A percentile compares a stretch with the other conserved stretches of the same genome.
Conservation (phyloP, 2,888 invertebrate genomes). For the Augochlorella aurata region DNA sequence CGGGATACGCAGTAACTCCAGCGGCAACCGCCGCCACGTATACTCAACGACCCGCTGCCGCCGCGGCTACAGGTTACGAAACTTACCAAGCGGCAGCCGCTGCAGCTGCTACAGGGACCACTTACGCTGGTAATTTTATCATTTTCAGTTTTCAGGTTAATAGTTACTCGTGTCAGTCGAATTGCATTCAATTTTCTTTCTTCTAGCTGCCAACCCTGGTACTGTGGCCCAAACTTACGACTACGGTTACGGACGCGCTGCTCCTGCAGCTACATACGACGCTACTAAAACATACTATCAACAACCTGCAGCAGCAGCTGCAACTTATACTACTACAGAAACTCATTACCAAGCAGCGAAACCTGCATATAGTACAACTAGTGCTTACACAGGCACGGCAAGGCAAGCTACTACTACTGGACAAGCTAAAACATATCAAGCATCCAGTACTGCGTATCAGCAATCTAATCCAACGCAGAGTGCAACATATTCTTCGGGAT, state of each 20-base stretch:
- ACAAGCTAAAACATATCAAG: conserved; percentile 81
- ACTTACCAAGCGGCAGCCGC: conserved; percentile 89
- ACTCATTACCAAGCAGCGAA: conserved; percentile 86
- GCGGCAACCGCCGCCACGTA: conserved; percentile 93
- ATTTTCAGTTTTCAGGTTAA: background rate
- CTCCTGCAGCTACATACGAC: conserved; percentile 88
- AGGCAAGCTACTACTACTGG: conserved; percentile 82
- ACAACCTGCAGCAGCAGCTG: conserved; percentile 89
- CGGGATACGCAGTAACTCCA: conserved; percentile 92
- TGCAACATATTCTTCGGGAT: conserved; percentile 79
- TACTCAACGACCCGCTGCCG: conserved; percentile 90
- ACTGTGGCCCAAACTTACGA: conserved; percentile 86
- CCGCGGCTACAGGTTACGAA: conserved; percentile 91
- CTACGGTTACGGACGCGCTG: conserved; percentile 87
- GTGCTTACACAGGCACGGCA: conserved; percentile 86
- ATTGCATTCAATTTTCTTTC: background rate
- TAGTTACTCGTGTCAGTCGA: background rate
- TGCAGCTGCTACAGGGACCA: conserved; percentile 90
- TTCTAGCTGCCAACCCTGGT: conserved; percentile 78
- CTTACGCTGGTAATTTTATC: conserved; percentile 83
- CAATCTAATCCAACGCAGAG: conserved; percentile 80
- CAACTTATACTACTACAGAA: conserved; percentile 86
- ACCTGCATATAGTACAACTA: conserved; percentile 88
- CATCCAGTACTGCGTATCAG: conserved; percentile 80
- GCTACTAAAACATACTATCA: conserved; percentile 93